Evolutionary conservation across 2,113 vertebrate genomes (phyloP).

Genomic region (Neomonachus schauinslandi): DNA sequence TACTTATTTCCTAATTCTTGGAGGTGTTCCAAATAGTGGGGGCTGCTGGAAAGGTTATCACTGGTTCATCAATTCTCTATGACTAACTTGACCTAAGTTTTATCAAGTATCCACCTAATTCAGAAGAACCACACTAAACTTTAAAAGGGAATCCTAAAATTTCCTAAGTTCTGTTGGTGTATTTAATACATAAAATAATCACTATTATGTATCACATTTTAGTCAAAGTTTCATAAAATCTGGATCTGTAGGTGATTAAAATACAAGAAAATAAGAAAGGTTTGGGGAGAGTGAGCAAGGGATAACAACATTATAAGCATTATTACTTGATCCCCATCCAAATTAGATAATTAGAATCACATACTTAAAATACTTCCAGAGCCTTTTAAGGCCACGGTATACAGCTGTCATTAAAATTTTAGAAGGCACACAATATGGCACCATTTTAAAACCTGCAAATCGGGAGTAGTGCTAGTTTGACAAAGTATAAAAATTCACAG

Average conservation of each 20-base stretch:
- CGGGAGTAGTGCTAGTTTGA: background rate
- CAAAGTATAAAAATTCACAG: background rate
- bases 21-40: background rate
- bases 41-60: background rate
- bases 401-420: background rate
- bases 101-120: background rate
- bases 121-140: background rate
- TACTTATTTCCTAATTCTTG: conserved; percentile 14
- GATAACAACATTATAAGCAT: background rate
- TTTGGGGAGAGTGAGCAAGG: background rate
- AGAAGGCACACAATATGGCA: background rate
- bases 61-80: background rate
- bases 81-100: background rate
- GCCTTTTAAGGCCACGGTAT: background rate
- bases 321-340: background rate
- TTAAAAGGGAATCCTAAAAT: conserved; percentile 14
- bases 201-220: background rate
- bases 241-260: background rate
- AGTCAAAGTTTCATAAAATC: conserved; percentile 40
- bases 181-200: conserved; percentile 18
- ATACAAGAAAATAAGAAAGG: background rate
- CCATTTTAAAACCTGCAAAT: background rate
- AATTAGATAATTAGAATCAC: background rate
- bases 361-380: background rate
- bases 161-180: background rate